Evolutionary conservation across 1,140 invertebrate genomes (phyloP), one percentile per base, ranked within the genome.

Genomic region (Teleopsis dalmanni): DNA sequence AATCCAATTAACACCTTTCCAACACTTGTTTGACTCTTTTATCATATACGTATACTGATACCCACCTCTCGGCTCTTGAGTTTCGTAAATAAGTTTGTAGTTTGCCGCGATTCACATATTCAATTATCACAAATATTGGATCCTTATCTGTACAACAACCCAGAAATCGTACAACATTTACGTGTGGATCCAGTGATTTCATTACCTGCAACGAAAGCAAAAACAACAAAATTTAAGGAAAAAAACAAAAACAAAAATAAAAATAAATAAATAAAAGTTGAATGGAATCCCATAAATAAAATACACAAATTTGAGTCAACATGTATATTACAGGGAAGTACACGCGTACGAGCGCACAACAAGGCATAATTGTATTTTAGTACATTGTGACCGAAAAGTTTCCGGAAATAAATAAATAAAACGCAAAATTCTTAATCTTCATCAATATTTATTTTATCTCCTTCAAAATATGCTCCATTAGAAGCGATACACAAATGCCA

Each of bases 91-190:
- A 96, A 47, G 87, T 87, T 66, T 96, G 93, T 6, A 98, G 73
- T 72, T 95, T 97, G 8, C 94, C 94, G 25, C 85, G 78, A 52
- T 83, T 83, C 0, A 95, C 84, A 63, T 88, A 97, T 66, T 98
- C 95, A 78, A 97, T 85, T 51, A 97, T 90, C 1, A 97, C 83
- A 57, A 95, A 87, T 27, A 93, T 84, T 2, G 94, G 94, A 65
- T 96, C 93, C 74, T 87, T 88, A 51, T 92, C 88, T 2, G 90
- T 93, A 63, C 91, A 96, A 60, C 90, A 93, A 5, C 87, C 92
- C 19, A 95, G 72, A 3, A 96, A 74, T 16, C 85, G 75, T 0
- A 95, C 88, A 1, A 96, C 88, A 65, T 95, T 94, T 1, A 87
- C 83, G 76, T 95, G 91, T 0, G 85, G 81, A 31, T 90, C 88